phyloP scores from a whole-genome alignment of 2,888 invertebrate species.

The Sipunculus nudus region DNA sequence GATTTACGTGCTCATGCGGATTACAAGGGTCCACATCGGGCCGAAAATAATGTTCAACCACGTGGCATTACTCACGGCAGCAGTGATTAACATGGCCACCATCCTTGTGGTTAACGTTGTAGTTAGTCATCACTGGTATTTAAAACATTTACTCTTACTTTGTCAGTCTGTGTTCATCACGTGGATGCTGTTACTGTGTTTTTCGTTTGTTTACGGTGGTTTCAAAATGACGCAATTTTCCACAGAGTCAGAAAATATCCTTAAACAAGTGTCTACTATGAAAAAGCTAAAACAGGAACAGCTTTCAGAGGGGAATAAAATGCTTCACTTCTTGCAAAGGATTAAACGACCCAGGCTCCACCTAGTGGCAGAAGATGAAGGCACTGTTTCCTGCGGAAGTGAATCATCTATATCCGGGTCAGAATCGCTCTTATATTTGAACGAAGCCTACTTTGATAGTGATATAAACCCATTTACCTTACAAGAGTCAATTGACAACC shows the following conservation, averaged over 20 bases:
- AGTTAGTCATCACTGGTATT: conserved; percentile 59
- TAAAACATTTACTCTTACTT: conserved; percentile 56
- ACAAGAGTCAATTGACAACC: too few relatives aligned
- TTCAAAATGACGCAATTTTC: conserved; percentile 67
- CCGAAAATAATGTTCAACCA: conserved; percentile 69
- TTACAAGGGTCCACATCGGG: conserved; percentile 71
- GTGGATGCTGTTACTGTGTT: conserved; percentile 71
- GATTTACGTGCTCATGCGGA: conserved; percentile 71
- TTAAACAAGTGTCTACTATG: conserved; percentile 38
- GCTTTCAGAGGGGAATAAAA: too few relatives aligned
- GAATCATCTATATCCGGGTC: too few relatives aligned
- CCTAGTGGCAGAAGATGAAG: conserved; percentile 12
- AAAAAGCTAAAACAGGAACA: too few relatives aligned
- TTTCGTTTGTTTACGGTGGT: conserved; percentile 71
- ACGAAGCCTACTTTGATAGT: conserved; percentile 24
- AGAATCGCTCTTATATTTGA: conserved; percentile 24
- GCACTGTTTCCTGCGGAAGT: too few relatives aligned
- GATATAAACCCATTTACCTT: too few relatives aligned
- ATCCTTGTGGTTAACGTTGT: conserved; percentile 69
- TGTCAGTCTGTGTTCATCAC: conserved; percentile 70
- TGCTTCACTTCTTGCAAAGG: too few relatives aligned
- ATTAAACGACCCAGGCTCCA: too few relatives aligned
- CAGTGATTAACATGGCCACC: conserved; percentile 70
- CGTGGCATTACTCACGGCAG: conserved; percentile 69
- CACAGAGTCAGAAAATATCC: conserved; percentile 37